Evolutionary conservation across 2,888 invertebrate genomes (phyloP).

Genomic region (Pyrgus malvae): DNA sequence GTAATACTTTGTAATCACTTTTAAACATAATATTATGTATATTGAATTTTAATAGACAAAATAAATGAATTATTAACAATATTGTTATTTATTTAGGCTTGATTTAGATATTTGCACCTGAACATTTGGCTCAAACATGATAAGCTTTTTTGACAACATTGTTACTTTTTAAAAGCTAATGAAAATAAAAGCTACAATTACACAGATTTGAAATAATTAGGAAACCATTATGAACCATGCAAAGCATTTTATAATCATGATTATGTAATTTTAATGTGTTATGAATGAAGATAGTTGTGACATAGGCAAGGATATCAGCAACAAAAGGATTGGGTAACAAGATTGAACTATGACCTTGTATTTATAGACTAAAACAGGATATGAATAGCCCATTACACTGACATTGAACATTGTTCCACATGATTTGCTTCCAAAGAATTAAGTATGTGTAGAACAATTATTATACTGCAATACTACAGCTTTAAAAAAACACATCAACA

Average conservation of each 20-base stretch:
- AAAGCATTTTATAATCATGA: conserved; percentile 6
- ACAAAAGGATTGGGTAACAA: conserved; percentile 38
- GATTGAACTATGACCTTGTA: conserved; percentile 41
- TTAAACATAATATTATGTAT: too few species aligned
- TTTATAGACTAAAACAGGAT: conserved; percentile 33
- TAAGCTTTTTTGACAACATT: too few species aligned
- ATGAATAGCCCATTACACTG: conserved; percentile 45
- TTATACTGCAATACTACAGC: neutral
- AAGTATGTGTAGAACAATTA: neutral
- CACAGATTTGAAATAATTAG: neutral
- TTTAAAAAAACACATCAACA: neutral
- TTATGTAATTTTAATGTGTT: conserved; percentile 2
- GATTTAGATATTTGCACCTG: too few species aligned
- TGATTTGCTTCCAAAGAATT: conserved; percentile 33
- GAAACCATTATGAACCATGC: conserved; percentile 10
- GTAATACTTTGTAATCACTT: too few species aligned
- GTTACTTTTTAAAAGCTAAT: neutral
- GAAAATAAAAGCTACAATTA: neutral
- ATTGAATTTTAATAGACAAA: too few species aligned
- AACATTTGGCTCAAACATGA: too few species aligned
- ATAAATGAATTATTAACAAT: too few species aligned
- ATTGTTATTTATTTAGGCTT: too few species aligned
- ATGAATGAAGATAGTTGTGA: conserved; percentile 9
- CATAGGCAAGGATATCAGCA: conserved; percentile 32
- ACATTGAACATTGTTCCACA: conserved; percentile 52